These are phyloP conservation scores for Fragariocoptes setiger DNA, from an alignment of 1,140 invertebrate genomes.

Conservation along the genomic window DNA sequence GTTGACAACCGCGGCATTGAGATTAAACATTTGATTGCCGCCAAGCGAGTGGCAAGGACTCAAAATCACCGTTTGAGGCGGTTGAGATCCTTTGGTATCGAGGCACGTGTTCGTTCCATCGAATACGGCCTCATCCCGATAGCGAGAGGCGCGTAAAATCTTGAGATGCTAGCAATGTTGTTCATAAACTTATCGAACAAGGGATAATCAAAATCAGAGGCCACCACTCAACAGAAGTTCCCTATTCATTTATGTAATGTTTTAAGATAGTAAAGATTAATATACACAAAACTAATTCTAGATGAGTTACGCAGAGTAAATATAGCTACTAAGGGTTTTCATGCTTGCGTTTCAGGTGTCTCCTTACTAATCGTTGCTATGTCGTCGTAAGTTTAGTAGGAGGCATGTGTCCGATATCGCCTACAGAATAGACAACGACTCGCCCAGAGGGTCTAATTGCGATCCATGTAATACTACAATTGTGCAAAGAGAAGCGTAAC, in stretches of 20 bases:
- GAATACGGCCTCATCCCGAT: conserved; percentile 49
- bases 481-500: conserved; percentile 59
- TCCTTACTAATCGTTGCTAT: no score
- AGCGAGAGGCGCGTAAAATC: conserved; percentile 79
- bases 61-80: conserved; percentile 46
- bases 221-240: no score
- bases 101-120: conserved; percentile 24
- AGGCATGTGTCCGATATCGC: conserved; percentile 64
- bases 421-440: conserved; percentile 39
- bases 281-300: no score
- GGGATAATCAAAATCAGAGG: conserved; percentile 54
- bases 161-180: conserved; percentile 62
- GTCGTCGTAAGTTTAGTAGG: conserved; percentile 6
- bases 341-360: no score
- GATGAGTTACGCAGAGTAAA: no score
- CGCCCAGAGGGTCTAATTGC: conserved; percentile 49
- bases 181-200: conserved; percentile 90
- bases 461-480: conserved; percentile 74
- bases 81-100: conserved; percentile 55
- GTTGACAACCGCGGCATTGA: conserved; percentile 77
- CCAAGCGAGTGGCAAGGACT: conserved; percentile 66
- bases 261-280: no score
- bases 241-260: no score
- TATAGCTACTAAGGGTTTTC: no score
- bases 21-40: conserved; percentile 61